Evolutionary conservation across 2,113 vertebrate genomes (phyloP).

Genomic region (pig (Sus scrofa)): DNA sequence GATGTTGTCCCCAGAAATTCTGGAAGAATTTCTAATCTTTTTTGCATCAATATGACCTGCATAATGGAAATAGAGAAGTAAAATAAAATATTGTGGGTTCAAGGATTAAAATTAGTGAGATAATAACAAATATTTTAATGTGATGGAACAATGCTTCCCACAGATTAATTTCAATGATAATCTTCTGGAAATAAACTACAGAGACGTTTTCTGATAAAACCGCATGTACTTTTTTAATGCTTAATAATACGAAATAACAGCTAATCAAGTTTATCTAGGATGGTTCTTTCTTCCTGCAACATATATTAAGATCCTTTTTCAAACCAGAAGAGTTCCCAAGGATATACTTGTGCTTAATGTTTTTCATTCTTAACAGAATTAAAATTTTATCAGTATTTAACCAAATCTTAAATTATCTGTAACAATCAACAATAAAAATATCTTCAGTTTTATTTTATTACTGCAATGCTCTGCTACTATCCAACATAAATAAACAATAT

Average conservation of each 20-base stretch:
- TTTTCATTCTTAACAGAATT: neutral
- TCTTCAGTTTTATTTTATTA: neutral
- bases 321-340: neutral
- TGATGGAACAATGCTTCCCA: neutral
- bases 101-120: neutral
- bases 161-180: neutral
- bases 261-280: neutral
- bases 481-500: neutral
- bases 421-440: neutral
- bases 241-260: neutral
- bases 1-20: neutral
- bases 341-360: neutral
- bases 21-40: neutral
- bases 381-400: slow-evolving; percentile 17
- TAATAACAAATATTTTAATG: neutral
- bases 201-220: neutral
- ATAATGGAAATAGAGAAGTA: neutral
- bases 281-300: neutral
- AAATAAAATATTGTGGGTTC: neutral
- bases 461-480: neutral
- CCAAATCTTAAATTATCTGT: neutral
- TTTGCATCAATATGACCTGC: neutral
- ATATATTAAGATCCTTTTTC: neutral
- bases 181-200: neutral
- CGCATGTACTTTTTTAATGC: neutral